These are phyloP conservation scores for Lucilia sericata DNA, from an alignment of 1,140 invertebrate genomes.

Conservation along the genomic window DNA sequence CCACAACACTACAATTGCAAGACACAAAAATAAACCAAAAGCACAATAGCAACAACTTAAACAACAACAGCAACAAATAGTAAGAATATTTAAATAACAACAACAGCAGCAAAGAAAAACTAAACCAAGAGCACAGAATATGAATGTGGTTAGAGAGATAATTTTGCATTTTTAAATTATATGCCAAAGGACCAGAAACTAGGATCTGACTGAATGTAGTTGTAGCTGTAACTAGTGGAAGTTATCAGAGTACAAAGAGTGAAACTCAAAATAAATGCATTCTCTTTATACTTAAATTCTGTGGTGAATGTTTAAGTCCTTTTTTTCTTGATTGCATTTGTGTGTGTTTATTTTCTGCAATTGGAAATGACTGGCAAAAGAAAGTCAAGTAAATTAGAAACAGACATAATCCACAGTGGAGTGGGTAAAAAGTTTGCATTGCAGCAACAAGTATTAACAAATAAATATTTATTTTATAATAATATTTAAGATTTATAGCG, in stretches of 20 bases:
- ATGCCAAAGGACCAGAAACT: not conserved
- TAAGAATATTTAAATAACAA: not conserved
- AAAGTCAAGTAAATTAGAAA: conserved; percentile 29
- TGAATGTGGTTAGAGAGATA: conserved; percentile 20
- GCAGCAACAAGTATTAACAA: not conserved
- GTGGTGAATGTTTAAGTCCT: not conserved
- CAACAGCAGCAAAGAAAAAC: not conserved
- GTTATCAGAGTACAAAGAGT: not conserved
- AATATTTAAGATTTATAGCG: too few species aligned
- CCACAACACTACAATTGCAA: not conserved
- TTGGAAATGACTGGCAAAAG: not conserved
- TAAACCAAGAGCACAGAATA: not conserved
- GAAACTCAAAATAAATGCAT: conserved; percentile 11
- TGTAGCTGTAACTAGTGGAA: too few species aligned
- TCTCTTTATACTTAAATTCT: conserved; percentile 16
- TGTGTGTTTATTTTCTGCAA: not conserved
- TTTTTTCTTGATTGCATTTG: not conserved
- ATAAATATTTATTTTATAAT: not conserved
- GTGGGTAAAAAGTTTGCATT: not conserved
- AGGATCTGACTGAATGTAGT: not conserved
- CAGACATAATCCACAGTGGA: not conserved
- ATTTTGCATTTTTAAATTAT: conserved; percentile 15
- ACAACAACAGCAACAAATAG: not conserved
- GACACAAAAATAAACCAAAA: not conserved
- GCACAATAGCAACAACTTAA: not conserved